Base-by-base conservation (phyloP, 23 tunicate genomes). In the Aplidium turbinatum region DNA sequence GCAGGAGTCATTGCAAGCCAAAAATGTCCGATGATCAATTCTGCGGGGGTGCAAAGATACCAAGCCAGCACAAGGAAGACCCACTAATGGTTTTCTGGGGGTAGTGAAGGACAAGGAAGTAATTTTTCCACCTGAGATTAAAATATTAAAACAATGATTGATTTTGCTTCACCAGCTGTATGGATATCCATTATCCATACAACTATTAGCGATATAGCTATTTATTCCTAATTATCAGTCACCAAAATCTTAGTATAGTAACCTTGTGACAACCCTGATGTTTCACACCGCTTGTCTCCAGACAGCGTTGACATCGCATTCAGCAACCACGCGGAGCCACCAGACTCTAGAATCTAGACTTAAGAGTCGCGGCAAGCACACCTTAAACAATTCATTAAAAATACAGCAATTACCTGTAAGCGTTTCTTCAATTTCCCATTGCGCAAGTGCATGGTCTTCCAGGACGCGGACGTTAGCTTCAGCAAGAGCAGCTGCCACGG, bases 11-110 rank as follows among this genome's bases (percentile, higher is more conserved):
- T 94, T 94, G 60, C 35, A 36, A 2, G 99, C 85, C 50, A 45
- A 52, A 60, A 94, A 94, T 1, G 92, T 84, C 23, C 57, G 56
- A 32, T 56, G 61, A 35, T 84, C 84, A 75, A 91, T 77, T 33
- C 93, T 70, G 4, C 74, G 85, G 9, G 98, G 98, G 53, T 93
- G 84, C 31, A 93, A 50, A 21, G 94, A 81, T 0, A 93, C 35
- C 39, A 93, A 81, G 0, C 73, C 94, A 33, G 48, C 32, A 57
- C 93, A 81, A 5, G 87, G 77, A 16, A 81, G 61, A 27, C 38
- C n/a, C 9, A 57, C 19, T 71, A 85, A 18, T 2, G 93, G 98
- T 50, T 86, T 86, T 0, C 81, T 45, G 36, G 81, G 68, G 9
- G 97, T 84, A 4, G 97, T 84, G 69, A 91, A 84, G 3, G 68